Evolutionary conservation across 2,888 invertebrate species (phyloP).

Genomic region (Tupiocoris notatus): DNA sequence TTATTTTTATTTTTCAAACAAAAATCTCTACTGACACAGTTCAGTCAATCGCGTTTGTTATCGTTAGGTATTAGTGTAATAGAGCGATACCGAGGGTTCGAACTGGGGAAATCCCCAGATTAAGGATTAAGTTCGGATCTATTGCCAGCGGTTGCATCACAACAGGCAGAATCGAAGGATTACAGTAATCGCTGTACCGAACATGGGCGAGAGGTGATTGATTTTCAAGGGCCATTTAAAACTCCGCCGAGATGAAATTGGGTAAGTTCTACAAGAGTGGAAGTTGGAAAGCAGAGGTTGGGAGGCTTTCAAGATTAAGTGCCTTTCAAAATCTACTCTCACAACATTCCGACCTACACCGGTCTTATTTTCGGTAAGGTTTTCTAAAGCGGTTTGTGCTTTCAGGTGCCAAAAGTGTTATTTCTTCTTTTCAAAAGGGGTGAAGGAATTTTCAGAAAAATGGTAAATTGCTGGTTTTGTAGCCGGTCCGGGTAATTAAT

Average conservation of each 20-base stretch:
- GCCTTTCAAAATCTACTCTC: not conserved
- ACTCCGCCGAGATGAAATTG: not conserved
- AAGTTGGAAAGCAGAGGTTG: not conserved
- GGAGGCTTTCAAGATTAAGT: slow-evolving; percentile 31
- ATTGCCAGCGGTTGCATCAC: too few species aligned
- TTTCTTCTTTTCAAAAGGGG: not conserved
- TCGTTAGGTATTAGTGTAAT: too few species aligned
- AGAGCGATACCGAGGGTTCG: not conserved
- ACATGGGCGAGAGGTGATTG: not conserved
- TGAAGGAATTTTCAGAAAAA: not conserved
- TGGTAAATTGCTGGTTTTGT: not conserved
- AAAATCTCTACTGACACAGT: too few species aligned
- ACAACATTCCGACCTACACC: not conserved
- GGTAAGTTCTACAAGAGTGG: not conserved
- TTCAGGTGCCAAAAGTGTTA: not conserved
- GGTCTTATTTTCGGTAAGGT: not conserved
- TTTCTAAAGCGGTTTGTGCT: not conserved
- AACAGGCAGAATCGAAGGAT: not conserved
- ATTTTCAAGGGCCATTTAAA: not conserved
- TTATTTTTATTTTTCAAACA: too few species aligned
- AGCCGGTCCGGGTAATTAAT: slow-evolving; percentile 15
- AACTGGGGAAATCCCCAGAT: not conserved
- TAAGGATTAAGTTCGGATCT: not conserved
- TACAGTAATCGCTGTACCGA: not conserved
- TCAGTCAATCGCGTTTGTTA: too few species aligned